A percentile compares a stretch with the other conserved stretches of the same genome.
These are phyloP conservation scores for Nothura maculosa DNA, from an alignment of 2,797 vertebrate genomes.

Conservation along the genomic window DNA sequence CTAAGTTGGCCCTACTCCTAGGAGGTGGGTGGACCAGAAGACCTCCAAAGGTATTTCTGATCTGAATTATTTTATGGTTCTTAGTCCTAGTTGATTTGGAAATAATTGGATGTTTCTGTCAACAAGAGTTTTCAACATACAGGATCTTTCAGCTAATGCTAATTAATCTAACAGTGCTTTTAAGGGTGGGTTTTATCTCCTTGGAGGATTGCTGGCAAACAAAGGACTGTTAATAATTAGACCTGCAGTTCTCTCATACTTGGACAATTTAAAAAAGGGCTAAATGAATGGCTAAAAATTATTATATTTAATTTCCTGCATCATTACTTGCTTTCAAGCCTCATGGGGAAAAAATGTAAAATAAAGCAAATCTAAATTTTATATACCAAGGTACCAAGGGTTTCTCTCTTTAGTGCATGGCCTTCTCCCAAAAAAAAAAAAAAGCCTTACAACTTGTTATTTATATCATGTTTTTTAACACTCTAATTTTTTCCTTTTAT, in stretches of 20 bases:
- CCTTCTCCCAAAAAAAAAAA: neutral
- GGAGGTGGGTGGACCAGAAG: neutral
- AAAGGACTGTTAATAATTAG: neutral
- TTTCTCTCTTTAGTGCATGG: neutral
- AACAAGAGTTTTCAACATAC: neutral
- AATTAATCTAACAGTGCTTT: neutral
- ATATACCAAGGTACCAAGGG: neutral
- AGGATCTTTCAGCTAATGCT: neutral
- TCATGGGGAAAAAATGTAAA: neutral
- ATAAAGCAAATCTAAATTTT: neutral
- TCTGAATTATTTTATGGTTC: neutral
- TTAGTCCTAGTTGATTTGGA: neutral
- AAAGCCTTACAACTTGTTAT: too few species aligned
- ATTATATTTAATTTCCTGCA: neutral
- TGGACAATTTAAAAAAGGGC: neutral
- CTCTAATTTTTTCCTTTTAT: too few species aligned
- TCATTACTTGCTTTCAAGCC: neutral
- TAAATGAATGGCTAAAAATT: neutral
- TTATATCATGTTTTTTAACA: too few species aligned
- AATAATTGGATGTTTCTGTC: neutral
- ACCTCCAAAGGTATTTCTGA: neutral
- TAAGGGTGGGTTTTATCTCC: neutral
- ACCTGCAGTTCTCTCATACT: neutral
- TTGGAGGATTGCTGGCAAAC: neutral
- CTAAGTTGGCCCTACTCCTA: neutral